Evolutionary conservation across 2,797 vertebrate species (phyloP).

Genomic region (Taeniopygia guttata): DNA sequence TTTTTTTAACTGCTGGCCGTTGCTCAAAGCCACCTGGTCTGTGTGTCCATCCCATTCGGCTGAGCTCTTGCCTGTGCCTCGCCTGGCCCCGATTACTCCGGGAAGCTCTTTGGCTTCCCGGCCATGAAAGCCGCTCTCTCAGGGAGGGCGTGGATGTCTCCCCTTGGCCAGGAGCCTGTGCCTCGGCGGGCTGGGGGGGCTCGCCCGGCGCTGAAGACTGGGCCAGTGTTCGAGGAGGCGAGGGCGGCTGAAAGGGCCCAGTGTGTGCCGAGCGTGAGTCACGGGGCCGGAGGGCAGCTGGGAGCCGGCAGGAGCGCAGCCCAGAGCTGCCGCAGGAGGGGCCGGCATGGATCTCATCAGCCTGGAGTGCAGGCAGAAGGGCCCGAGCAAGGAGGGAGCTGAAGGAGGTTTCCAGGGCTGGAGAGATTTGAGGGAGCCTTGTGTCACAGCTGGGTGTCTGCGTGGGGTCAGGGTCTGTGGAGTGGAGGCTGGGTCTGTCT

Average conservation of each 20-base stretch:
- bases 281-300: neutral
- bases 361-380: neutral
- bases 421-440: neutral
- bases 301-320: neutral
- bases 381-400: neutral
- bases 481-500: accelerated
- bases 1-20: neutral
- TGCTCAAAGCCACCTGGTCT: neutral
- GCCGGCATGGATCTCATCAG: neutral
- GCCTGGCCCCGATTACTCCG: neutral
- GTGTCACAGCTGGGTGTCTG: accelerated
- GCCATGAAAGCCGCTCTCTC: conserved; percentile 54
- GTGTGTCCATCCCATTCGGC: neutral
- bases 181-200: conserved; percentile 5
- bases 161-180: conserved; percentile 55
- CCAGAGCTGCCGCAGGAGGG: neutral
- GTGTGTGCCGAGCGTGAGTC: conserved; percentile 68
- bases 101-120: neutral
- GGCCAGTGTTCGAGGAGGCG: conserved; percentile 61
- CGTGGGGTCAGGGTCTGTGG: neutral
- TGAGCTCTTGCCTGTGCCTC: neutral
- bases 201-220: conserved; percentile 51
- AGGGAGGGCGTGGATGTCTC: neutral
- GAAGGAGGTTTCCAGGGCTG: neutral
- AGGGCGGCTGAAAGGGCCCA: conserved; percentile 72